phyloP scores from a whole-genome alignment of 2,888 invertebrate species.

The Philhelius pedissequus region DNA sequence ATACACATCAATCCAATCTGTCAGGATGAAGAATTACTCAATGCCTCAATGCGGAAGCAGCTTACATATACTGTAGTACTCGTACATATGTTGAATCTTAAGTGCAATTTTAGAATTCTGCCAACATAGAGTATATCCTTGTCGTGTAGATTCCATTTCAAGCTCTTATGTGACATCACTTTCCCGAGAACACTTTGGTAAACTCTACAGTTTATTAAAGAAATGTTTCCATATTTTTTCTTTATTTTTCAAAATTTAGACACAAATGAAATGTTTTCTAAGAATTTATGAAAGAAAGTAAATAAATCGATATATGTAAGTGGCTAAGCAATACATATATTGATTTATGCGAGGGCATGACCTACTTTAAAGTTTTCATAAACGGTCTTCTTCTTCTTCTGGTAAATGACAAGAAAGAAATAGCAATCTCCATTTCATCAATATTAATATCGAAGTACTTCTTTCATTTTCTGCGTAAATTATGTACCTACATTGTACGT shows the following conservation, averaged over 20 bases:
- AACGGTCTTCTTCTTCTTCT: no score
- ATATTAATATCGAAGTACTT: not conserved
- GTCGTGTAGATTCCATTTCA: not conserved
- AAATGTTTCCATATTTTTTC: no score
- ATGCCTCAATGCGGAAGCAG: constrained; percentile 41
- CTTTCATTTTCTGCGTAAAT: not conserved
- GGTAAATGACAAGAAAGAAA: not conserved
- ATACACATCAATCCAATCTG: constrained; percentile 70
- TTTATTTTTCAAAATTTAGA: no score
- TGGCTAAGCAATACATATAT: no score
- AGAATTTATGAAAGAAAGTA: no score
- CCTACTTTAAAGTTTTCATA: not conserved
- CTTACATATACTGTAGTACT: not conserved
- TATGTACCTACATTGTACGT: no score
- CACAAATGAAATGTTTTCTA: no score
- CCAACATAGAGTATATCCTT: not conserved
- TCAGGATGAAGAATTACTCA: constrained; percentile 70
- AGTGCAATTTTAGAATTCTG: not conserved
- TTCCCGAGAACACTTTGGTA: no score
- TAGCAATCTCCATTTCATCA: not conserved
- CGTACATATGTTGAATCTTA: not conserved
- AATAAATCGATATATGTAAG: no score
- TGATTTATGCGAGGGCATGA: no score
- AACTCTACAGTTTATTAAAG: no score
- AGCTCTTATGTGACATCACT: not conserved